phyloP scores from a whole-genome alignment of 1,140 invertebrate species.

The Ylistrum balloti region DNA sequence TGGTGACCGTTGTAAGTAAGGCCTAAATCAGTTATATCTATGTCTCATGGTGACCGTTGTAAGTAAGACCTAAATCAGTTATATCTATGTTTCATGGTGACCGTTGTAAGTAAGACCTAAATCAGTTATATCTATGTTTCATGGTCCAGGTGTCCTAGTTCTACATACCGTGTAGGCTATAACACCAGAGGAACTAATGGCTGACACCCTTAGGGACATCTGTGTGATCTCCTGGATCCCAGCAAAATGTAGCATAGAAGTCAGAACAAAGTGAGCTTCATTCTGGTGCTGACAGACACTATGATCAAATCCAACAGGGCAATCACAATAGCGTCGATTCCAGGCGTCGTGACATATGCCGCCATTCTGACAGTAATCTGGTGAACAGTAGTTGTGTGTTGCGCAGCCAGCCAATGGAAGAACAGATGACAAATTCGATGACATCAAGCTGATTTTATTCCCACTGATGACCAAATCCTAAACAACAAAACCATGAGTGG shows the following conservation, averaged over 20 bases:
- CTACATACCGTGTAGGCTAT: conserved; percentile 72
- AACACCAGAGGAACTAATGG: conserved; percentile 58
- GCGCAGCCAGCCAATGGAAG: conserved; percentile 61
- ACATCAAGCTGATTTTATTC: conserved; percentile 14
- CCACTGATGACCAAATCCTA: neutral
- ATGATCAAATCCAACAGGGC: conserved; percentile 65
- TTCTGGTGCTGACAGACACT: conserved; percentile 63
- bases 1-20: too few relatives aligned
- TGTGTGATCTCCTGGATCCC: conserved; percentile 57
- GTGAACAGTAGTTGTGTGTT: conserved; percentile 62
- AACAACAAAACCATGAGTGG: neutral
- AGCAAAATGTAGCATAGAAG: conserved; percentile 68
- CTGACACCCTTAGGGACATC: conserved; percentile 63
- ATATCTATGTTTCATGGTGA: too few relatives aligned
- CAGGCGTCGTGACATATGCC: conserved; percentile 71
- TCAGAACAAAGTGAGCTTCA: conserved; percentile 65
- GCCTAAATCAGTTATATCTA: too few relatives aligned
- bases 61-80: too few relatives aligned
- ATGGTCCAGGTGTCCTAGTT: neutral
- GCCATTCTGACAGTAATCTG: conserved; percentile 64
- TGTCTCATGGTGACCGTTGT: too few relatives aligned
- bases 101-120: too few relatives aligned
- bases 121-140: too few relatives aligned
- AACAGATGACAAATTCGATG: neutral
- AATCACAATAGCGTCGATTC: conserved; percentile 65